Evolutionary conservation across 2,113 vertebrate species (phyloP), one percentile per base, ranked within the genome.

Genomic region (Paralichthys olivaceus): DNA sequence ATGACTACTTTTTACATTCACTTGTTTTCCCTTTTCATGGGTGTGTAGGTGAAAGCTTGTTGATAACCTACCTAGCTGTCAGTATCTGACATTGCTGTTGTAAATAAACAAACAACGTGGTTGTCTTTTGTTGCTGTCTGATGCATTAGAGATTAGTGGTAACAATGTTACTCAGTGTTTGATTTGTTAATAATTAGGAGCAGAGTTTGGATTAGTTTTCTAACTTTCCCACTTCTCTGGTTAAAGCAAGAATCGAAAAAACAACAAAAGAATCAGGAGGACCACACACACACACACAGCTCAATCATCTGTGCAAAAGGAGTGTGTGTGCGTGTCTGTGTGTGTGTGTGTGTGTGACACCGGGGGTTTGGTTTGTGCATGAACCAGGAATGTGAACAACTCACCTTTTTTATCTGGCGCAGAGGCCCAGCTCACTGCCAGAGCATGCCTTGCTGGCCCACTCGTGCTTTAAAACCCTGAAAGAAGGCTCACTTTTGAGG

Each of bases 381-480:
- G 89, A 93, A 93, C 74, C 87, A 92, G 92, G 93, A 94, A 94
- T 94, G 93, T 91, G 90, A 92, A 89, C 89, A 89, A 89, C 92
- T 93, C 89, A 93, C 90, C 86, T 91, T 93, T 90, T 88, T 89
- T 84, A 87, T 87, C 79, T 90, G 79, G 77, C 15, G 79, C 82
- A 78, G 91, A 89, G 86, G 89, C 86, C 87, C 80, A 74, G 86
- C 87, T 87, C 11, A 83, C 82, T 92, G 92, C 91, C 23, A 67
- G 88, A 86, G 92, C 89, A 91, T 87, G 91, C 81, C 91, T 91
- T 79, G n/a, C 64, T 80, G 68, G 73, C 83, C 88, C 69, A 75
- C 54, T 51, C 57, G 63, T 75, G 79, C 81, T 81, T 79, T 75
- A 75, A 85, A 89, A 72, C 71, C 53, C 69, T 72, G 69, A 80